A percentile compares a stretch with the other conserved stretches of the same genome.
Evolutionary conservation across 2,888 invertebrate species (phyloP).

Genomic region (Phania funesta): DNA sequence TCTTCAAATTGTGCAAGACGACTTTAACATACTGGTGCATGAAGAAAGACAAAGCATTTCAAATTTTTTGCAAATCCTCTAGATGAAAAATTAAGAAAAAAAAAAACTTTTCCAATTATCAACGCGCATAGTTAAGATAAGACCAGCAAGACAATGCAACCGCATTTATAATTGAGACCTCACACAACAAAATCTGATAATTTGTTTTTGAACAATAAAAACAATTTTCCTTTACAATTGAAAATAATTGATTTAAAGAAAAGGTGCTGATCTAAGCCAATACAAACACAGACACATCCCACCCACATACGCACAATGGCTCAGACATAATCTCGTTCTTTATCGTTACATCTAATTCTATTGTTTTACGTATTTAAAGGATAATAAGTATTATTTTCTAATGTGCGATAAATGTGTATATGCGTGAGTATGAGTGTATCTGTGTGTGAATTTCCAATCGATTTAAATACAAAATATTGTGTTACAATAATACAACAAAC

Average conservation of each 20-base stretch:
- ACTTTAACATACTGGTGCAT: background rate
- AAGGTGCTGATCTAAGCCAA: conserved; percentile 57
- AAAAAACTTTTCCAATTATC: conserved; percentile 19
- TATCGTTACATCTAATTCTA: conserved; percentile 21
- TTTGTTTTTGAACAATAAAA: conserved; percentile 40
- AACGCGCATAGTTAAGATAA: conserved; percentile 17
- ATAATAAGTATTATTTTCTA: conserved; percentile 42
- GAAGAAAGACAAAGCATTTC: background rate
- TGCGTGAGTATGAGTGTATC: background rate
- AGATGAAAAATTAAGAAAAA: background rate
- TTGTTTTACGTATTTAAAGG: conserved; percentile 42
- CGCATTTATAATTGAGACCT: conserved; percentile 52
- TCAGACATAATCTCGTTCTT: conserved; percentile 30
- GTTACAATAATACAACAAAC: conserved; percentile 46
- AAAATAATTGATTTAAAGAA: conserved; percentile 38
- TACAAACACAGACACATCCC: too few relatives aligned
- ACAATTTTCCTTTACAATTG: conserved; percentile 40
- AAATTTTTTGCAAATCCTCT: background rate
- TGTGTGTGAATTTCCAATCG: conserved; percentile 11
- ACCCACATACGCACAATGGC: background rate
- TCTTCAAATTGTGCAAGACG: background rate
- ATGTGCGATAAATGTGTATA: background rate
- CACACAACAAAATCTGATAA: conserved; percentile 48
- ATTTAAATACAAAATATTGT: conserved; percentile 47
- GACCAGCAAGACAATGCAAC: conserved; percentile 29